Base-by-base conservation (phyloP, 2,113 vertebrate genomes). In the Carollia perspicillata region DNA sequence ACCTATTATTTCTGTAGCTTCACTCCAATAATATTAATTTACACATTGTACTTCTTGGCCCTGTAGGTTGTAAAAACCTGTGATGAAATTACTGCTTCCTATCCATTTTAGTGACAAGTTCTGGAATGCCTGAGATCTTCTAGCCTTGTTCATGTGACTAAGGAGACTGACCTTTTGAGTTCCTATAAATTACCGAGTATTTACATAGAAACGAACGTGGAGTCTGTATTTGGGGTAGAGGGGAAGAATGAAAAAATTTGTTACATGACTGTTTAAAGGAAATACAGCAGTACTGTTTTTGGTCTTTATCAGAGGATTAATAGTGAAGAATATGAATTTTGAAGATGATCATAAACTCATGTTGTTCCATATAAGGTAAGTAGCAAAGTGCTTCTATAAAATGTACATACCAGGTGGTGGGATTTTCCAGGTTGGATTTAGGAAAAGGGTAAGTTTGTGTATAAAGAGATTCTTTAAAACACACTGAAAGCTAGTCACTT, bases 181-280 rank as follows among this genome's bases (percentile, higher is more conserved):
- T 94, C 33, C 90, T 97, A 22, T 16, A 93, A 51, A 33, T 93
- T 91, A 89, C 7, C 93, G 69, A 33, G 86, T 95, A 90, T 49
- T 85, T 95, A 88, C 40, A 49, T 30, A 84, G 80, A 84, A 95
- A 55, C 63, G 86, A 74, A 65, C 5, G 23, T 72, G 55, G 65
- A n/a, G 16, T 89, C 17, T 79, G 5, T 77, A 86, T 84, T 95
- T 95, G 79, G 69, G 74, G 72, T 69, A 5, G 30, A 53, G 4
- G 80, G 47, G 51, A 66, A 87, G 23, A 95, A 58, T 44, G 33
- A 71, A 81, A 53, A 89, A 30, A 89, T 65, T 22, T 68, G 12
- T 95, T 72, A 53, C 2, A 8, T 89, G 35, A 60, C 51, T 44
- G 1, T 58, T 88, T 87, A 81, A 95, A 95, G 86, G 95, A 96